Evolutionary conservation across 2,888 invertebrate genomes (phyloP), one percentile per base, ranked within the genome.

Genomic region (Pachycephus smyrnensis): DNA sequence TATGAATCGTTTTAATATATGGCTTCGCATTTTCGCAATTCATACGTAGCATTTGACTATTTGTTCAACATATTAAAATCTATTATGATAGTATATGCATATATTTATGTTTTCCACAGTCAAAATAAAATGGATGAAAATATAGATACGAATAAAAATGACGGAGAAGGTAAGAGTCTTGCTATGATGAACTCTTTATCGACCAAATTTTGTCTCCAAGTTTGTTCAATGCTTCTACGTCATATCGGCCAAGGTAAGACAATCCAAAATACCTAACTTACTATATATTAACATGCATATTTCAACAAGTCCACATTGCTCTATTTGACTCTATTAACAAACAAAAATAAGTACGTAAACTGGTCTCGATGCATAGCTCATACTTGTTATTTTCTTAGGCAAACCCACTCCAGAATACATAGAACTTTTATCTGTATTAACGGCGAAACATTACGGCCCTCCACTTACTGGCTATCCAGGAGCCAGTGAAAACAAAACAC

Each of bases 391-490:
- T 55, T 55, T 0, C 55, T 23, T 40, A 91, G 91, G 84, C 11
- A 87, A 90, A 85, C 85, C 88, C 37, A 84, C 87, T 30, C 83
- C 88, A 35, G 91, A 91, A 78, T 91, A 88, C 74, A 84, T 91
- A 71, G 89, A 90, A 82, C 79, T 90, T 30, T 84, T 91, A 23
- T 91, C 91, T 23, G 83, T 85, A 77, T 83, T 90, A 79, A 87
- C 87, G 77, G 90, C 90, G 9, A 89, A 88, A 76, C 87, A 88
- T 84, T 91, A 90, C 76, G 91, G 91, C 0, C 88, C 90, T 32
- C 90, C 91, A 1, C 84, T 91, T 11, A 91, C 87, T 12, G 90
- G 90, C 55, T 90, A 90, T 85, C 90, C 90, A 32, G 90, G 90
- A 9, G 85, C 89, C 23, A 88, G 85, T 80, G 88, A 85, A 82